Percentiles rank a stretch among this genome's conserved stretches.
These are phyloP conservation scores for Conopomorpha cramerella DNA, from an alignment of 1,140 invertebrate species.

Conservation along the genomic window DNA sequence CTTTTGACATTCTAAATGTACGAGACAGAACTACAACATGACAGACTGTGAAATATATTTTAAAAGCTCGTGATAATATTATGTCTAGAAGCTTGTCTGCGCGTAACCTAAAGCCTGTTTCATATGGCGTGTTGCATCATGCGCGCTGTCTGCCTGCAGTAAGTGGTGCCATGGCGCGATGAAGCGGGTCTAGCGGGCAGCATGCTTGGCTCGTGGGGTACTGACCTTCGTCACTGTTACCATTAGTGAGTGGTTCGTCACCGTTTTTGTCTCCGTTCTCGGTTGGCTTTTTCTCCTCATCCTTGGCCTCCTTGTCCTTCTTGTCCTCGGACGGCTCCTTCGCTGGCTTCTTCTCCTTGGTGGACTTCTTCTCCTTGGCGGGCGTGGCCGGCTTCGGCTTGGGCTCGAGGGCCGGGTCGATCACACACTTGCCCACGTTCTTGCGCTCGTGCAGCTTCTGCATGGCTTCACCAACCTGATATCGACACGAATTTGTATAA, in stretches of 20 bases:
- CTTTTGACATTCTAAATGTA: too few species aligned
- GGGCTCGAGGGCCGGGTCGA: conserved; percentile 78
- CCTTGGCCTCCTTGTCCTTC: conserved; percentile 68
- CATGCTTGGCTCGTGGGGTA: conserved; percentile 44
- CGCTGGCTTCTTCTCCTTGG: conserved; percentile 69
- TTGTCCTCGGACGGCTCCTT: conserved; percentile 71
- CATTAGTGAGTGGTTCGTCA: conserved; percentile 55
- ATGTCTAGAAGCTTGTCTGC: too few species aligned
- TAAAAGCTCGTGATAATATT: too few species aligned
- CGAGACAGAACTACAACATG: too few species aligned
- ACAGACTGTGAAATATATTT: too few species aligned
- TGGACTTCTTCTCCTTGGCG: conserved; percentile 71
- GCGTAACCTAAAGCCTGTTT: too few species aligned
- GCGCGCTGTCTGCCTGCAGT: too few species aligned
- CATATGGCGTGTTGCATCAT: too few species aligned
- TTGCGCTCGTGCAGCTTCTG: conserved; percentile 91
- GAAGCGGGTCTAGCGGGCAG: too few species aligned
- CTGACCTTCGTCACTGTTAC: conserved; percentile 59
- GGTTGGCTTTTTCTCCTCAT: conserved; percentile 65
- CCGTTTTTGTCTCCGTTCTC: conserved; percentile 50
- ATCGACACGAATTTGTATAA: conserved; percentile 1
- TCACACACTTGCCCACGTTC: conserved; percentile 86
- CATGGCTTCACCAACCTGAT: conserved; percentile 83
- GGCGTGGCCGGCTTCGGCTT: conserved; percentile 78
- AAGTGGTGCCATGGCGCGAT: too few species aligned